Base-by-base conservation (phyloP, 1,140 invertebrate species). In the Penaeus indicus region DNA sequence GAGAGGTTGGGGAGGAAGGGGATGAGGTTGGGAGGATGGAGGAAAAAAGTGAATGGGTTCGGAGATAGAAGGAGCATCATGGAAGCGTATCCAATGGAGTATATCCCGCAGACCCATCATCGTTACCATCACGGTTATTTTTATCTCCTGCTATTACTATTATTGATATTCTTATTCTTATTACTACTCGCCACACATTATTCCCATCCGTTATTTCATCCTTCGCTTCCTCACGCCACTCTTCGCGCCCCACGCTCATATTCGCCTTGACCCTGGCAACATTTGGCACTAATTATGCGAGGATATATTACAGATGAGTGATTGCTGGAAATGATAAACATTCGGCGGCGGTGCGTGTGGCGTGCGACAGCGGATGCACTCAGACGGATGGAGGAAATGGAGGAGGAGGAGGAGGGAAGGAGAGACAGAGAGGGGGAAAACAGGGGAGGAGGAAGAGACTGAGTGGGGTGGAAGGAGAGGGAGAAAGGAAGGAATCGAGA, bases 311-410 rank as follows among this genome's bases (percentile, higher is more conserved):
- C 61, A 64, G 84, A 90, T 22, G 78, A 79, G 47, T 54, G 47
- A 77, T 79, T 77, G 78, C 22, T 38, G 61, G 89, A 90, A 54
- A 47, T 54, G 54, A 54, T 54, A 54, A 54, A 13, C 10, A 54
- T 54, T 54, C 54, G 16, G 64, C 61, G 88, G 85, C 62, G 79
- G 84, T 86, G 88, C 86, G 75, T 42, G 83, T 62, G 54, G 54
- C 54, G 54, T 85, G 87, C 10, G 77, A 69, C 60, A 38, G 62
- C 32, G 61, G 83, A 54, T 83, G 89, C 64, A 69, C 64, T 42
- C 85, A 72, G 27, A 42, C 64, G 69, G 67, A 72, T 11, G 67
- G 67, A 72, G 67, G 13, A 72, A 72, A 54, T 13, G 10, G 67
- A 1, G 32, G 67, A 22, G 67, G 32, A 42, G 25, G 25, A 67